Conservation (phyloP, 2,113 vertebrate species). For the Epinephelus lanceolatus region DNA sequence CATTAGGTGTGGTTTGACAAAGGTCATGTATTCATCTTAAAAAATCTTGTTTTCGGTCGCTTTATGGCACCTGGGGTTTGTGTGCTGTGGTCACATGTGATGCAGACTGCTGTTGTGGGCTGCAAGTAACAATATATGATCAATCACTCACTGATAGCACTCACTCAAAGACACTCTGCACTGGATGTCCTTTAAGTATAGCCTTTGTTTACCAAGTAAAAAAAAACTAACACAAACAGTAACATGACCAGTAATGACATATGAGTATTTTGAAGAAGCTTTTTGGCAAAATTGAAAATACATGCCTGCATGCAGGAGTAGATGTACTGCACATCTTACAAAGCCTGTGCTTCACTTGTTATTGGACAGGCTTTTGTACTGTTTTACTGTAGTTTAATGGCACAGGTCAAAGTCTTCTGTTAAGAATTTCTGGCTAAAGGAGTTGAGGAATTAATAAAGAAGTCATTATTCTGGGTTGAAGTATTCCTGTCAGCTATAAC, state of each 20-base stretch:
- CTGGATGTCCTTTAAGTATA: not conserved
- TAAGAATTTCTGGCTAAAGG: not conserved
- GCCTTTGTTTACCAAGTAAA: not conserved
- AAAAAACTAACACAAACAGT: not conserved
- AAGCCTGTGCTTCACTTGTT: not conserved
- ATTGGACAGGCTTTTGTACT: not conserved
- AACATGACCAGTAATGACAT: not conserved
- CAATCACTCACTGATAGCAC: not conserved
- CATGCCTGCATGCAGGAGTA: not conserved
- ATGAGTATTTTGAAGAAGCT: not conserved
- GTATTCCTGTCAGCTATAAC: not conserved
- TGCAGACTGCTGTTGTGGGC: not conserved
- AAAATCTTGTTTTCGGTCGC: not conserved
- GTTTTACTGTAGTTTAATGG: not conserved
- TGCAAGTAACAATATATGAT: not conserved
- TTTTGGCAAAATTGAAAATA: not conserved
- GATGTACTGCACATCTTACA: not conserved
- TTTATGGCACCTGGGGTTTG: not conserved
- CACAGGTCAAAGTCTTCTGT: not conserved
- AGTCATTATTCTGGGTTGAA: not conserved
- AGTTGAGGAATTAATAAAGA: not conserved
- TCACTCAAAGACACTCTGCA: not conserved
- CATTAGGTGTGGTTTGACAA: constrained; percentile 1
- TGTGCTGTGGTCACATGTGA: not conserved
- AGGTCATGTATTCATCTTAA: not conserved